phyloP scores from a whole-genome alignment of 1,140 invertebrate species.

The Cecropterus lyciades region DNA sequence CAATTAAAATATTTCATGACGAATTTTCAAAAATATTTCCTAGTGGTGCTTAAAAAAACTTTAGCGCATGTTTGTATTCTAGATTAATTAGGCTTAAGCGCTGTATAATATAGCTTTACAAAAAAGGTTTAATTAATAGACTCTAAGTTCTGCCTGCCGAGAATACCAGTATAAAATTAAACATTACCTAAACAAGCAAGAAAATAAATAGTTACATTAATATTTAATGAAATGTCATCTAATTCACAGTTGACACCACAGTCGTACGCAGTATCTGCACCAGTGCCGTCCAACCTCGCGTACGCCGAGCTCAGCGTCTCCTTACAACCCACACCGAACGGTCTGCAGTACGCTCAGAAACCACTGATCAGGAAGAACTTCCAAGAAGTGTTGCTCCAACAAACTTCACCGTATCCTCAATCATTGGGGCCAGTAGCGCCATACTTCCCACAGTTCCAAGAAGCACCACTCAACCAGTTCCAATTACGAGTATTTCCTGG shows the following conservation, averaged over 20 bases:
- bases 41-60: no score
- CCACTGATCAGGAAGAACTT: slow-evolving; percentile 22
- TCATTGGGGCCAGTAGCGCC: slow-evolving; percentile 29
- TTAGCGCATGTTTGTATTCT: no score
- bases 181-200: no score
- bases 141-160: no score
- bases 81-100: no score
- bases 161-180: no score
- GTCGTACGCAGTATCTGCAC: slow-evolving; percentile 62
- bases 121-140: no score
- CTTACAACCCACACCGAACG: slow-evolving; percentile 45
- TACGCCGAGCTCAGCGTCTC: slow-evolving; percentile 59
- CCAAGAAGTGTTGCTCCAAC: slow-evolving; percentile 34
- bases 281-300: slow-evolving; percentile 63
- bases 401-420: slow-evolving; percentile 27
- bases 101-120: no score
- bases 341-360: slow-evolving; percentile 49
- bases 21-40: no score
- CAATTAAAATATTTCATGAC: no score
- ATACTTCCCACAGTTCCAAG: slow-evolving; percentile 35
- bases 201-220: no score
- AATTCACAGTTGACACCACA: slow-evolving; percentile 52
- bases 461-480: slow-evolving; percentile 38
- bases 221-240: background rate
- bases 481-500: slow-evolving; percentile 39